Evolutionary conservation across 92 coral and sea anemone species (phyloP), one percentile per base, ranked within the genome.

Genomic region (Porites divaricata): DNA sequence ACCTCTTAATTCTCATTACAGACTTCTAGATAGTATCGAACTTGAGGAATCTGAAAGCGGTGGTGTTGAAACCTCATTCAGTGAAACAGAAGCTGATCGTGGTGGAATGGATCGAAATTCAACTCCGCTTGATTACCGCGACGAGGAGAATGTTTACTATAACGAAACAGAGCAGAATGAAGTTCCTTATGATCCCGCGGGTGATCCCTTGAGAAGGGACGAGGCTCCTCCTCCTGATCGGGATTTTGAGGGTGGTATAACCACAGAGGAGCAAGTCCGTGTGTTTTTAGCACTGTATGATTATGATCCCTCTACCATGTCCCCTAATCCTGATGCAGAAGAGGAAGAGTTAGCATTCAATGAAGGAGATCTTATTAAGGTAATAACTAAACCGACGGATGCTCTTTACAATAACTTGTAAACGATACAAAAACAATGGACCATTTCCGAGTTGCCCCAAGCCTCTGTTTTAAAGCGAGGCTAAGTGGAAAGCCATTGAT

Each of bases 301-400:
- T 74, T 97, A 97, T 66, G 98, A 97, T 74, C 99, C 99, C 6
- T 70, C 83, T 5, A 85, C 88, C 0, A 95, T 95, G 97, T 97
- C 99, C 77, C 99, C 99, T 14, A 97, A 97, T 85, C 94, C 93
- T 57, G 98, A 89, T 66, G 99, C 97, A 4, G 99, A 95, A 57
- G 99, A 95, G 7, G 99, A 97, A 69, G 99, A 97, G 68, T 88
- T 97, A 64, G 76, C 92, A 25, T 97, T 97, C 72, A 93, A 79
- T 26, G 99, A 97, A 64, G 99, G 99, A 63, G 99, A 97, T 65
- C 78, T 97, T 13, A 93, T 97, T 8, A 95, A 93, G 99, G 99
- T 96, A 79, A 56, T 85, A 35, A 35, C 45, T 35, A 4, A 35
- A 35, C 45, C 7, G 45, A 35, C 45, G 45, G 45, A 6, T 2